Conservation (phyloP, 2,113 vertebrate species). For the Sisor rabdophorus region DNA sequence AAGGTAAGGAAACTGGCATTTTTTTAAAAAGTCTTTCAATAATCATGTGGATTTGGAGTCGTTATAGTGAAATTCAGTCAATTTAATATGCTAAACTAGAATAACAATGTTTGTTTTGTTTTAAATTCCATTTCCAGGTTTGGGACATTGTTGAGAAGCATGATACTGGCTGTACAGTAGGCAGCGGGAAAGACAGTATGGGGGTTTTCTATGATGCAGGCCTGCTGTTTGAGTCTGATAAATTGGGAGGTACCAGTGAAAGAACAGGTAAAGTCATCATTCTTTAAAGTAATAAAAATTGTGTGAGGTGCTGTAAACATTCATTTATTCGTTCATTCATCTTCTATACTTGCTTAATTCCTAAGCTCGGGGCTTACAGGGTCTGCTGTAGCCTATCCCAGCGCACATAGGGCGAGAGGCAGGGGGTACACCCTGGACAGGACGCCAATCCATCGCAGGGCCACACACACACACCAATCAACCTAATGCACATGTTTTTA, state of each 20-base stretch:
- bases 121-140: slow-evolving; percentile 49
- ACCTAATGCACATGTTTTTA: too few relatives aligned
- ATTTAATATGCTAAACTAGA: neutral
- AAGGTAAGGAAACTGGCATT: slow-evolving; percentile 50
- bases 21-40: neutral
- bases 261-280: slow-evolving; percentile 51
- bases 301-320: neutral
- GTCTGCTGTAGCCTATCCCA: too few relatives aligned
- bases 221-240: slow-evolving; percentile 56
- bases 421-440: too few relatives aligned
- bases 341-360: too few relatives aligned
- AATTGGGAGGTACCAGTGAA: slow-evolving; percentile 47
- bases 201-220: slow-evolving; percentile 67
- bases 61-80: neutral
- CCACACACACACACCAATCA: too few relatives aligned
- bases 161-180: slow-evolving; percentile 64
- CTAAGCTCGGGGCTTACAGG: too few relatives aligned
- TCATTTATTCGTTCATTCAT: too few relatives aligned
- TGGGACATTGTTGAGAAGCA: slow-evolving; percentile 64
- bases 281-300: neutral
- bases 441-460: too few relatives aligned
- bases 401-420: too few relatives aligned
- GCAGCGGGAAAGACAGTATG: slow-evolving; percentile 60
- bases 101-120: neutral
- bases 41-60: neutral